phyloP scores from a whole-genome alignment of 2,797 vertebrate genomes.

The Hapalemur alaotrensis region DNA sequence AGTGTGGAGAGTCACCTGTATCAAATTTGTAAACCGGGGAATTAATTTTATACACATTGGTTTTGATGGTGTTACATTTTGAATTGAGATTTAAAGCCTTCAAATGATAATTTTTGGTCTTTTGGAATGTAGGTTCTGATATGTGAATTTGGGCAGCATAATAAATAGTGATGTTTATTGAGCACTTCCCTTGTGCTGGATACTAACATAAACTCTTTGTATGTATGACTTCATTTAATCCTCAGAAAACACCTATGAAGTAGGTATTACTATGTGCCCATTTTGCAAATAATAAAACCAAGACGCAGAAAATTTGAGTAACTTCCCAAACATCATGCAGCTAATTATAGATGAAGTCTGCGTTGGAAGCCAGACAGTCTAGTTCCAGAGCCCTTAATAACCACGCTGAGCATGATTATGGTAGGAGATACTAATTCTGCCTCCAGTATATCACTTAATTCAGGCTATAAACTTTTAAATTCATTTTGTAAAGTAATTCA shows the following conservation, averaged over 20 bases:
- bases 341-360: neutral
- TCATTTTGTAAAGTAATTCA: neutral
- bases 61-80: neutral
- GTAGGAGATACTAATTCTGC: neutral
- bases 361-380: neutral
- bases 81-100: neutral
- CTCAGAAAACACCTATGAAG: neutral
- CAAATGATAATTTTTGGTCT: neutral
- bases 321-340: neutral
- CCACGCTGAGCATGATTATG: neutral
- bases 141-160: neutral
- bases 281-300: neutral
- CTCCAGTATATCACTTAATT: neutral
- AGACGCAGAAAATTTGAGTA: neutral
- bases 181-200: neutral
- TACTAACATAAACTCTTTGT: neutral
- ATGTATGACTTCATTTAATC: neutral
- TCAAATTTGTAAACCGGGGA: neutral
- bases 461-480: neutral
- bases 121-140: neutral
- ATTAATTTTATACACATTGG: neutral
- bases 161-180: neutral
- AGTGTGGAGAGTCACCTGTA: accelerated
- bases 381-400: neutral
- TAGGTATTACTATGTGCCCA: neutral